phyloP scores from a whole-genome alignment of 35 echinoderm and acorn worm species.

The Ptychodera flava region DNA sequence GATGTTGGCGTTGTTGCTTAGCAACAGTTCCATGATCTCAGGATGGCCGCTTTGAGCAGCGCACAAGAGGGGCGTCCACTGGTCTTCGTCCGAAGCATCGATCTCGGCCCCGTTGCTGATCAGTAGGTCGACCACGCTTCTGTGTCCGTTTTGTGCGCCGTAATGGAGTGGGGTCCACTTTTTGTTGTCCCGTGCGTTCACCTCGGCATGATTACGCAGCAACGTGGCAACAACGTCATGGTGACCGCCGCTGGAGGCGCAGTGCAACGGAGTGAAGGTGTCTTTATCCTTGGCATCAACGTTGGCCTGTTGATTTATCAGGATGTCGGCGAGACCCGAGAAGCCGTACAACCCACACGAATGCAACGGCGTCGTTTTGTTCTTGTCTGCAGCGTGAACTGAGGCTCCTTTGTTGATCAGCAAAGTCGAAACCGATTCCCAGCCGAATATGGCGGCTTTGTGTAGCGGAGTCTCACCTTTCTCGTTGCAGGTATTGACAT shows the following conservation, averaged over 20 bases:
- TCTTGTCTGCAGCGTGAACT: background rate
- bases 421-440: background rate
- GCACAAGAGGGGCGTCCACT: background rate
- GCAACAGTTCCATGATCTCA: background rate
- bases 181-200: background rate
- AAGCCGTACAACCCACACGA: background rate
- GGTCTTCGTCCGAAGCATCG: background rate
- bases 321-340: background rate
- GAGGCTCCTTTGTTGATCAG: background rate
- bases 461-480: background rate
- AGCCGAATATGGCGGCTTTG: background rate
- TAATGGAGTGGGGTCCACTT: background rate
- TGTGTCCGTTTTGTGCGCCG: background rate
- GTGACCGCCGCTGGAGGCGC: background rate
- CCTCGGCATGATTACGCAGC: background rate
- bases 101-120: background rate
- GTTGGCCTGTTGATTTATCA: background rate
- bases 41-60: background rate
- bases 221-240: background rate
- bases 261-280: background rate
- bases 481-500: background rate
- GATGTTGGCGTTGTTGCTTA: background rate
- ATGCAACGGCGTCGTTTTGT: background rate
- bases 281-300: background rate
- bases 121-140: background rate